Conservation (phyloP, 1,140 invertebrate species). For the Limonius californicus region DNA sequence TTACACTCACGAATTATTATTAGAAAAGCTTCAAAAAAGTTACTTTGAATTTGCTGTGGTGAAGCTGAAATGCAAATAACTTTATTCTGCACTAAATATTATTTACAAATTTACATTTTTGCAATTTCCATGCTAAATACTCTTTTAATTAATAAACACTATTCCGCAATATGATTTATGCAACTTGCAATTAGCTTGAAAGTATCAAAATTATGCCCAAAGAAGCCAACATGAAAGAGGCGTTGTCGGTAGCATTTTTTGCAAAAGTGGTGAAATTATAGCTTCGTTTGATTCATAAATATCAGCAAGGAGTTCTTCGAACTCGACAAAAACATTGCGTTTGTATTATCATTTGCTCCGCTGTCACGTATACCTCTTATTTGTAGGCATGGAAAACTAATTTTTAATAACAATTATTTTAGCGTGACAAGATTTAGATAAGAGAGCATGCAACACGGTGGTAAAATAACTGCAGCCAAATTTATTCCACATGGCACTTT, state of each 20-base stretch:
- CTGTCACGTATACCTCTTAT: background rate
- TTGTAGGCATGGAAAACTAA: background rate
- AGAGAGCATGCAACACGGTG: background rate
- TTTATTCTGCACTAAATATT: too few species aligned
- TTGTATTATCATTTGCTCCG: background rate
- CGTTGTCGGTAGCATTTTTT: background rate
- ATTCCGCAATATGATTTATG: too few species aligned
- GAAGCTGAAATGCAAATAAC: too few species aligned
- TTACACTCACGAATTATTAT: too few species aligned
- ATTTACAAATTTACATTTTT: too few species aligned
- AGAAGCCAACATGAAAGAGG: background rate
- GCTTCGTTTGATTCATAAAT: background rate
- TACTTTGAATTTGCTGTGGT: too few species aligned
- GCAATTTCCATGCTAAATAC: too few species aligned
- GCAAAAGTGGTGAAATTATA: background rate
- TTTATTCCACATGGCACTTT: too few species aligned
- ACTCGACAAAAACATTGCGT: background rate
- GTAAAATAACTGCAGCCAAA: background rate
- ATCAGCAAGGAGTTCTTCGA: background rate
- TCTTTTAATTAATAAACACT: too few species aligned
- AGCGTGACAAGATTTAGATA: conserved; percentile 1
- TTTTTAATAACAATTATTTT: background rate
- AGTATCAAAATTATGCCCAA: too few species aligned
- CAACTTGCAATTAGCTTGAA: too few species aligned
- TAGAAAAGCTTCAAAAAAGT: too few species aligned